Evolutionary conservation across 2,797 vertebrate genomes (phyloP).

Genomic region (Sebastes steindachneri): DNA sequence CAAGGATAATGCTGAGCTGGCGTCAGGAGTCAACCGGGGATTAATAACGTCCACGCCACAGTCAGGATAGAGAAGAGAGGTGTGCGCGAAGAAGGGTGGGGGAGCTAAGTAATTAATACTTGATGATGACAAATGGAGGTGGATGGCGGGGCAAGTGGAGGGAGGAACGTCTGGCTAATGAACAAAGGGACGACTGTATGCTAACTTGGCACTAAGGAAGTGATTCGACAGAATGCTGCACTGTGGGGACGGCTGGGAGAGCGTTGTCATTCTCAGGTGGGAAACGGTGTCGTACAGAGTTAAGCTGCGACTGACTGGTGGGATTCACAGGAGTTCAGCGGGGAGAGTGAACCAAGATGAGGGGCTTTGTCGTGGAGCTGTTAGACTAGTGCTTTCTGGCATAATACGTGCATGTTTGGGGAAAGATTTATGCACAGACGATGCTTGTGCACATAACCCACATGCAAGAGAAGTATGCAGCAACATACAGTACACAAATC

Average conservation of each 20-base stretch:
- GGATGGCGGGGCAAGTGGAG: slow-evolving; percentile 55
- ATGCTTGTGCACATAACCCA: neutral
- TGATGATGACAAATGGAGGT: slow-evolving; percentile 80
- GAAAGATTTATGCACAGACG: slow-evolving; percentile 1
- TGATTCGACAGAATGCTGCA: slow-evolving; percentile 29
- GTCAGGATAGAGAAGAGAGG: slow-evolving; percentile 40
- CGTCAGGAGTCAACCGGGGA: slow-evolving; percentile 58
- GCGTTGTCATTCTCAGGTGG: slow-evolving; percentile 32
- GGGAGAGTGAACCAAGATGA: neutral
- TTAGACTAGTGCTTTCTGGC: slow-evolving; percentile 18
- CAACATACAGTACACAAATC: neutral
- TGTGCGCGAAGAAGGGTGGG: slow-evolving; percentile 34
- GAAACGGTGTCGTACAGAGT: slow-evolving; percentile 7
- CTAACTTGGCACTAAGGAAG: slow-evolving; percentile 54
- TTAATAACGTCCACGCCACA: slow-evolving; percentile 64
- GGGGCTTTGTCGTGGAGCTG: slow-evolving; percentile 5
- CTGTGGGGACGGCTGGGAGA: slow-evolving; percentile 19
- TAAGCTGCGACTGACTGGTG: slow-evolving; percentile 16
- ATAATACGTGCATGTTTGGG: neutral
- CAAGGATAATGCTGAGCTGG: slow-evolving; percentile 68
- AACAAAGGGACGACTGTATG: slow-evolving; percentile 71
- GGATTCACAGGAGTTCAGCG: slow-evolving; percentile 6
- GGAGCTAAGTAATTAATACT: slow-evolving; percentile 79
- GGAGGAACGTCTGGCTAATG: slow-evolving; percentile 69
- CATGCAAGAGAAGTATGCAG: neutral